Conservation (phyloP, 2,113 vertebrate species). For the Prunella fulvescens region DNA sequence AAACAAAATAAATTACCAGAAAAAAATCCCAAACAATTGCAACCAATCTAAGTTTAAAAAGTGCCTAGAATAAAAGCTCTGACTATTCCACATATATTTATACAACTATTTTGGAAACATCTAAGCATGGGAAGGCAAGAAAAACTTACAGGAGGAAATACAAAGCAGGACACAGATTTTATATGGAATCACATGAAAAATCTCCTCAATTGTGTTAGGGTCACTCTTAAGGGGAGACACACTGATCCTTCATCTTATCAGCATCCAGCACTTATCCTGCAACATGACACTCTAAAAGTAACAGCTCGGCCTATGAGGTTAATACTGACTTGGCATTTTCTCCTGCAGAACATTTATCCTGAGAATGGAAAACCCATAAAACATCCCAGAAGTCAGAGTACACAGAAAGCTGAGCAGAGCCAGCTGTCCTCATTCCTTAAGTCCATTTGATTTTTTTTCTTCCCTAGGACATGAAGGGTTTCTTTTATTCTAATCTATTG, state of each 20-base stretch:
- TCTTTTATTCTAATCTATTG: neutral
- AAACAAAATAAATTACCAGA: neutral
- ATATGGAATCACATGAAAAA: neutral
- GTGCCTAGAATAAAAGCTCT: neutral
- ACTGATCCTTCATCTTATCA: neutral
- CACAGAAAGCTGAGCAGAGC: neutral
- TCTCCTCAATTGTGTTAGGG: neutral
- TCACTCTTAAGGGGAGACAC: neutral
- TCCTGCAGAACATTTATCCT: neutral
- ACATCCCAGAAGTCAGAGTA: neutral
- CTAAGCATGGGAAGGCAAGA: neutral
- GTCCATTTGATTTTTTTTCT: neutral
- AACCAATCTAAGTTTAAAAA: neutral
- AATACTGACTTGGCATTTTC: neutral
- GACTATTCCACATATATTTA: neutral
- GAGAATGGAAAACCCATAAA: neutral
- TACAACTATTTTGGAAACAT: neutral
- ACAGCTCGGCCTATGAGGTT: neutral
- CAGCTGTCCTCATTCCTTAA: neutral
- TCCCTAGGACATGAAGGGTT: neutral
- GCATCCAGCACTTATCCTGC: neutral
- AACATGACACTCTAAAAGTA: neutral
- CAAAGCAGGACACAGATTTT: neutral
- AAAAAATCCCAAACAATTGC: accelerated
- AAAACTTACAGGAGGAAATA: neutral